These are phyloP conservation scores for Poecilia velifera DNA, from an alignment of 2,797 vertebrate genomes.

Conservation along the genomic window DNA sequence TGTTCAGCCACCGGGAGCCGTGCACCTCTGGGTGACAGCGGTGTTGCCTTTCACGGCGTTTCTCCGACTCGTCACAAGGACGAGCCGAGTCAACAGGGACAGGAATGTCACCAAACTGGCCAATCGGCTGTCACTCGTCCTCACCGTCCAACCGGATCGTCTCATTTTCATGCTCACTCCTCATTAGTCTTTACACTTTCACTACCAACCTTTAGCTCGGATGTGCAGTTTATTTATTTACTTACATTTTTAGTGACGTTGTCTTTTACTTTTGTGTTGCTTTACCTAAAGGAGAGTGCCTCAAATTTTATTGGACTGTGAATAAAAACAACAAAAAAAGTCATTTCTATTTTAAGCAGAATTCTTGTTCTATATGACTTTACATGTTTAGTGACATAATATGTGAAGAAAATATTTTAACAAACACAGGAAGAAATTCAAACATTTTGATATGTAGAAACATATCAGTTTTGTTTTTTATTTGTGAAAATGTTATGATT, in stretches of 20 bases:
- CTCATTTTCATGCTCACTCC: slow-evolving; percentile 13
- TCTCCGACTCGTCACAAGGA: slow-evolving; percentile 57
- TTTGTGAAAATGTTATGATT: neutral
- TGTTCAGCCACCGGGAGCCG: slow-evolving; percentile 3
- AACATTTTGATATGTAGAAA: neutral
- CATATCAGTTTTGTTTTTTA: neutral
- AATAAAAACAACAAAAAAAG: neutral
- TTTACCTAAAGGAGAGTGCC: neutral
- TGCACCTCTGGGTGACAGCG: slow-evolving; percentile 31
- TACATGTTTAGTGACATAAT: neutral
- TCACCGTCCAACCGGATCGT: slow-evolving; percentile 14
- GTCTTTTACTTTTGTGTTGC: neutral
- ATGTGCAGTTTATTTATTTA: neutral
- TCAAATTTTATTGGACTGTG: neutral
- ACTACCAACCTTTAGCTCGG: neutral
- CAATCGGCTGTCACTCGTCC: slow-evolving; percentile 40
- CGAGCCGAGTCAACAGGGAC: slow-evolving; percentile 61
- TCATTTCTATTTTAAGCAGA: neutral
- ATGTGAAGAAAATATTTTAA: neutral
- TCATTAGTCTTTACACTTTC: neutral
- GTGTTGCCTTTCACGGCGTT: slow-evolving; percentile 33
- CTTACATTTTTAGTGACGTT: neutral
- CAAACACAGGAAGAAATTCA: neutral
- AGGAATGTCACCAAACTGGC: slow-evolving; percentile 79
- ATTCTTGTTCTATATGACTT: neutral